These are phyloP conservation scores for Gallinago nigripennis DNA, from an alignment of 2,797 vertebrate species.

Conservation along the genomic window DNA sequence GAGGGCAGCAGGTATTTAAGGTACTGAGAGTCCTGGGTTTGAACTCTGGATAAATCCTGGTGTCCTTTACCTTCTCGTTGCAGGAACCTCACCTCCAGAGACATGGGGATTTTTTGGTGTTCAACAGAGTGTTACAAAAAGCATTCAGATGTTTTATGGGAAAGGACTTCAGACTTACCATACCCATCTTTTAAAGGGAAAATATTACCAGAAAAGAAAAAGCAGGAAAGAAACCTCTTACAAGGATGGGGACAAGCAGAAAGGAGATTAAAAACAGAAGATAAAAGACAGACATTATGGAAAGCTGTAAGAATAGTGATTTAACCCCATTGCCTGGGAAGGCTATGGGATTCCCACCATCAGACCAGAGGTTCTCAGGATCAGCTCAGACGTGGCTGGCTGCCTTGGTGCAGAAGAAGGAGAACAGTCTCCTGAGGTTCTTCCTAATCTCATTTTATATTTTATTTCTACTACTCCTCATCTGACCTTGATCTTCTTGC, in stretches of 20 bases:
- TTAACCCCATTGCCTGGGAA: background rate
- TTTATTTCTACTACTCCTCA: background rate
- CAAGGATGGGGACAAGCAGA: background rate
- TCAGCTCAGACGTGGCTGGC: background rate
- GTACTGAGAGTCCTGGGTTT: background rate
- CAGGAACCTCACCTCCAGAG: background rate
- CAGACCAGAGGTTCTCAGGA: background rate
- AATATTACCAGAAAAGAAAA: background rate
- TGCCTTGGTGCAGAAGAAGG: background rate
- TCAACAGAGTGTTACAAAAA: background rate
- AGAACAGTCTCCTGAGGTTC: background rate
- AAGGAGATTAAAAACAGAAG: background rate
- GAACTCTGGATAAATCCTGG: background rate
- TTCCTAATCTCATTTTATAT: background rate
- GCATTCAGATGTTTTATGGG: background rate
- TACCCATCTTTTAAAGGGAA: background rate
- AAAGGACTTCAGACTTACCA: background rate
- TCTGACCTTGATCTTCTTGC: background rate
- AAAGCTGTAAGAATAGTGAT: background rate
- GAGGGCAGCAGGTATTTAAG: background rate
- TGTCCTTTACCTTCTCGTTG: background rate
- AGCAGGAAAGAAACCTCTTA: background rate
- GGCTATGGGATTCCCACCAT: background rate
- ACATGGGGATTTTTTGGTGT: background rate
- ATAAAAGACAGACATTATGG: background rate